Percentiles rank a stretch among this genome's conserved stretches.
Conservation (phyloP, 2,888 invertebrate species). For the Ichneumoninae sp. region DNA sequence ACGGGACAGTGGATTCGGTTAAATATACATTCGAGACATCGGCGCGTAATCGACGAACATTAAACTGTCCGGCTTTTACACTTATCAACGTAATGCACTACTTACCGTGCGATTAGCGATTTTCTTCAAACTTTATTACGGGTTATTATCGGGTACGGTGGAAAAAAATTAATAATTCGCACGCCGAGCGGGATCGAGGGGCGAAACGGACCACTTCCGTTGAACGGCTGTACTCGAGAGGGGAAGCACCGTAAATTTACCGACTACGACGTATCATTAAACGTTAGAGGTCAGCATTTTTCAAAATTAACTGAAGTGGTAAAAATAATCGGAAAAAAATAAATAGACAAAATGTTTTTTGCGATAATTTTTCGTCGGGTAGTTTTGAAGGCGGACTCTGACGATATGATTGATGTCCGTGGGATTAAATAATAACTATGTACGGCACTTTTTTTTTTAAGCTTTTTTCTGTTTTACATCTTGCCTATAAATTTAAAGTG, state of each 20-base stretch:
- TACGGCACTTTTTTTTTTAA: not conserved
- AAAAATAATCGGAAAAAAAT: not conserved
- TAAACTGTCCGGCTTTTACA: conserved; percentile 10
- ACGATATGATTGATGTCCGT: not conserved
- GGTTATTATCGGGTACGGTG: not conserved
- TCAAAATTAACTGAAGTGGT: not conserved
- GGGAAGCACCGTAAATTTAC: not conserved
- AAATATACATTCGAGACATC: conserved; percentile 16
- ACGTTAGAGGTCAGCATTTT: not conserved
- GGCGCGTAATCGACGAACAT: conserved; percentile 17
- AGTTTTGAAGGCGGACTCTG: not conserved
- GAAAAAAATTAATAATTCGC: not conserved
- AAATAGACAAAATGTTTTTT: not conserved
- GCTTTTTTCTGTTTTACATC: not conserved
- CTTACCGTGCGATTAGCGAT: conserved; percentile 6
- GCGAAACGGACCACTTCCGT: not conserved
- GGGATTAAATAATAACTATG: not conserved
- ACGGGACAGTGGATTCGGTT: not conserved
- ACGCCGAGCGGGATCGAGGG: not conserved
- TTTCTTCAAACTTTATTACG: not conserved
- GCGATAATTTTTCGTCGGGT: not conserved
- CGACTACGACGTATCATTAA: not conserved
- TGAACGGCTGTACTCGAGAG: not conserved
- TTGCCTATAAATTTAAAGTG: not conserved
- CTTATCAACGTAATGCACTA: conserved; percentile 1